phyloP scores from a whole-genome alignment of 2,797 vertebrate genomes.

The Manis crassicaudata region DNA sequence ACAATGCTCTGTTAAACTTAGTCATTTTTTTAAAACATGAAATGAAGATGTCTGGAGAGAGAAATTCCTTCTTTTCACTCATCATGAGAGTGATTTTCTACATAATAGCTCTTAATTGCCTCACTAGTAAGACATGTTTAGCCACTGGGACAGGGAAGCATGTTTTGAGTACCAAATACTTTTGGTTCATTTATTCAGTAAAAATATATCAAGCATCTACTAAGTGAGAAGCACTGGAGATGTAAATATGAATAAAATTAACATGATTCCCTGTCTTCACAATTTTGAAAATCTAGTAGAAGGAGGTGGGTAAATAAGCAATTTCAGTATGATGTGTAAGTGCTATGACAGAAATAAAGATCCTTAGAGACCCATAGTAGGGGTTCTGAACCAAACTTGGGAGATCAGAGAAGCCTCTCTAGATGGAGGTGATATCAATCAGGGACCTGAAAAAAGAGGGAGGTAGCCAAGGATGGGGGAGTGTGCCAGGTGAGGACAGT shows the following conservation, averaged over 20 bases:
- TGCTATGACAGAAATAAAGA: background rate
- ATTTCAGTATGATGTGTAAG: background rate
- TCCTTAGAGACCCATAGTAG: background rate
- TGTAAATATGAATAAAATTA: constrained; percentile 16
- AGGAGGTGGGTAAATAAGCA: background rate
- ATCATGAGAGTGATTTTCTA: background rate
- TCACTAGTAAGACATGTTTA: constrained; percentile 39
- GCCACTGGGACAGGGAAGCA: background rate
- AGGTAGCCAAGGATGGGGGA: background rate
- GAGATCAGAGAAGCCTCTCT: background rate
- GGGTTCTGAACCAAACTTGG: background rate
- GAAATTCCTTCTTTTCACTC: constrained; percentile 25
- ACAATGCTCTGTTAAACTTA: constrained; percentile 29
- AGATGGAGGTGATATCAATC: background rate
- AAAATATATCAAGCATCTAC: constrained; percentile 17
- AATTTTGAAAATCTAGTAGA: constrained; percentile 8
- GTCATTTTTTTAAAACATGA: background rate
- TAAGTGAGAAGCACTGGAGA: background rate
- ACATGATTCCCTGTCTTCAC: background rate
- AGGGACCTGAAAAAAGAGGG: background rate
- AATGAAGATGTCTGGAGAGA: background rate
- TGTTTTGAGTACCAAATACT: constrained; percentile 14
- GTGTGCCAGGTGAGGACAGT: background rate
- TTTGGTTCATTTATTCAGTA: constrained; percentile 46
- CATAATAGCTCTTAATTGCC: constrained; percentile 41